Conservation (phyloP, 2,888 invertebrate species). For the Xiphydria camelus region DNA sequence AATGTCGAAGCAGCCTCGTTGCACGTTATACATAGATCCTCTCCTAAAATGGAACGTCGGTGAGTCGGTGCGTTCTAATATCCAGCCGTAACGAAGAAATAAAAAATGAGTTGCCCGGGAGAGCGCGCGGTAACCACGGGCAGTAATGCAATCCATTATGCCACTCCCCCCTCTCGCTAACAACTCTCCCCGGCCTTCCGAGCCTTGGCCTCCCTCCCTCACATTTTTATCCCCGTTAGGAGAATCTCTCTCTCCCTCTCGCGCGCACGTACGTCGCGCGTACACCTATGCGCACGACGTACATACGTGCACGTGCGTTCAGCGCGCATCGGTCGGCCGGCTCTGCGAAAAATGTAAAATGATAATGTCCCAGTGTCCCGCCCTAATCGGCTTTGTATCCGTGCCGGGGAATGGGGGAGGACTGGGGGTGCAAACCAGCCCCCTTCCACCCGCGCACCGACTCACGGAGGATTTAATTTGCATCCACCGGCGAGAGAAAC, state of each 20-base stretch:
- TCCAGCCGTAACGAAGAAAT: background rate
- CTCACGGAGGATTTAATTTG: conserved; percentile 50
- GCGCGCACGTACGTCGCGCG: conserved; percentile 15
- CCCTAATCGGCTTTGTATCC: conserved; percentile 53
- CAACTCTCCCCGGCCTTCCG: conserved; percentile 14
- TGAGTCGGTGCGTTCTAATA: too few relatives aligned
- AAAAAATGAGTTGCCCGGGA: background rate
- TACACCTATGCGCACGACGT: too few relatives aligned
- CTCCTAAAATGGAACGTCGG: too few relatives aligned
- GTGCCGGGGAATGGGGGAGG: conserved; percentile 27
- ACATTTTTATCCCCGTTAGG: conserved; percentile 26
- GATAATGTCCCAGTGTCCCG: conserved; percentile 50
- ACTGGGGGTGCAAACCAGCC: conserved; percentile 11
- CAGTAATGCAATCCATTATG: conserved; percentile 34
- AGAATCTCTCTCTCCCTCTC: conserved; percentile 19
- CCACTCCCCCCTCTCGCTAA: background rate
- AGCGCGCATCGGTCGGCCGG: conserved; percentile 13
- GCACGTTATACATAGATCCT: too few relatives aligned
- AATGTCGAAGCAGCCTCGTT: too few relatives aligned
- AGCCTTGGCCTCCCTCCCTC: conserved; percentile 8
- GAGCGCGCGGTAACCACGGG: conserved; percentile 19
- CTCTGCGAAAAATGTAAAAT: conserved; percentile 40
- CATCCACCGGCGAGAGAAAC: conserved; percentile 50
- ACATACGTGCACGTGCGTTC: conserved; percentile 19
- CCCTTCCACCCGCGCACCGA: conserved; percentile 11